Evolutionary conservation across 2,113 vertebrate species (phyloP), one percentile per base, ranked within the genome.

Genomic region (Syngnathus floridae): DNA sequence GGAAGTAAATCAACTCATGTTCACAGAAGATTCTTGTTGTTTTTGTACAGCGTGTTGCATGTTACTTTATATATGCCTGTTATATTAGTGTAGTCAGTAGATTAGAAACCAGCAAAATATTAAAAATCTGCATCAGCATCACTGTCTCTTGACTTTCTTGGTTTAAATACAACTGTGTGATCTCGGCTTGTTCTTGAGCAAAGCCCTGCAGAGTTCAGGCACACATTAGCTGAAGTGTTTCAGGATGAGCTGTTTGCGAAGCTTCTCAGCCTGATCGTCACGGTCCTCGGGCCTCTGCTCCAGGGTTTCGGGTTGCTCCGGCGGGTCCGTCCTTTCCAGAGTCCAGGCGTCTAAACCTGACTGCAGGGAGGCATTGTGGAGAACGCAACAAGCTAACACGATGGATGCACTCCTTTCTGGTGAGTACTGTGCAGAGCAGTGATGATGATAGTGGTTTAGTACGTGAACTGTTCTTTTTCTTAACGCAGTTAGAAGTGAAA

Each of bases 391-490:
- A 62, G 97, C 97, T 77, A 95, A 82, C 70, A 99, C 88, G 62
- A 99, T 99, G 82, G 93, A 90, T 3, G 95, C 93, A 65, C 94
- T 96, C 81, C 94, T 97, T 76, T 96, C 94, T 0, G 95, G 96
- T 9, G 95, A 96, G 68, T 99, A 99, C 84, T 99, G 92, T 11
- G 38, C 56, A 63, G 0, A 14, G 13, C 40, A 21, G 67, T 19
- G 26, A 31, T 5, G 57, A 40, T 0, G n/a, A 52, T 61, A 61
- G 1, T 11, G 35, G 31, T 22, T 60, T 60, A 60, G 38, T 63
- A 19, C 17, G 17, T 22, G 21, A 13, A 13, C 26, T 35, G 54
- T 56, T 55, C 12, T 4, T 5, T 3, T 35, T 56, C 13, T 62
- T 22, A 31, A 17, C 46, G 5, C 3, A 45, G 37, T 7, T 36